Evolutionary conservation across 2,888 invertebrate species (phyloP).

Genomic region (Phragmatobia fuliginosa): DNA sequence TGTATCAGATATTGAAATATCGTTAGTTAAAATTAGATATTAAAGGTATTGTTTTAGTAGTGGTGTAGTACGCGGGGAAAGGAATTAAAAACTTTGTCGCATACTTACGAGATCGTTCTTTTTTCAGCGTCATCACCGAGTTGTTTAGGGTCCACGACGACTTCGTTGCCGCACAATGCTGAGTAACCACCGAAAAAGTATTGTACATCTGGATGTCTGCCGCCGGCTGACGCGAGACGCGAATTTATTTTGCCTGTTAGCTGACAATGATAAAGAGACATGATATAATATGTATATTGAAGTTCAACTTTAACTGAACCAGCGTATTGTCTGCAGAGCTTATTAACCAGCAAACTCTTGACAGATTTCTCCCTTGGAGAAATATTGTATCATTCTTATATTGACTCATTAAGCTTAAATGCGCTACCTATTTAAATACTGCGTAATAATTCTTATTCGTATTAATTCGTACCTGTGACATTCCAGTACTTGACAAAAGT

Average conservation of each 20-base stretch:
- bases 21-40: neutral
- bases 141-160: constrained; percentile 67
- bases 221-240: constrained; percentile 86
- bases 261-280: constrained; percentile 49
- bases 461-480: constrained; percentile 87
- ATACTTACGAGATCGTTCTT: constrained; percentile 68
- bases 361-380: no score
- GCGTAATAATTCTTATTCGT: constrained; percentile 10
- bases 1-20: constrained; percentile 43
- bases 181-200: constrained; percentile 89
- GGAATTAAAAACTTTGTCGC: neutral
- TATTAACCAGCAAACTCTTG: no score
- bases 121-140: constrained; percentile 55
- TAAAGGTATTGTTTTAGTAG: no score
- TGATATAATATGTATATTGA: neutral
- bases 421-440: neutral
- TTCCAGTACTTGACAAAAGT: constrained; percentile 88
- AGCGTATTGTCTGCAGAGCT: neutral
- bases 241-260: constrained; percentile 88
- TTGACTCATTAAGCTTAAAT: neutral
- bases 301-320: neutral
- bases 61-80: no score
- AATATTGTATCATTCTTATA: neutral
- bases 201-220: constrained; percentile 88
- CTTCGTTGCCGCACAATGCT: constrained; percentile 87